Conservation (phyloP, 2,113 vertebrate genomes). For the Corythornis madagascariensis region DNA sequence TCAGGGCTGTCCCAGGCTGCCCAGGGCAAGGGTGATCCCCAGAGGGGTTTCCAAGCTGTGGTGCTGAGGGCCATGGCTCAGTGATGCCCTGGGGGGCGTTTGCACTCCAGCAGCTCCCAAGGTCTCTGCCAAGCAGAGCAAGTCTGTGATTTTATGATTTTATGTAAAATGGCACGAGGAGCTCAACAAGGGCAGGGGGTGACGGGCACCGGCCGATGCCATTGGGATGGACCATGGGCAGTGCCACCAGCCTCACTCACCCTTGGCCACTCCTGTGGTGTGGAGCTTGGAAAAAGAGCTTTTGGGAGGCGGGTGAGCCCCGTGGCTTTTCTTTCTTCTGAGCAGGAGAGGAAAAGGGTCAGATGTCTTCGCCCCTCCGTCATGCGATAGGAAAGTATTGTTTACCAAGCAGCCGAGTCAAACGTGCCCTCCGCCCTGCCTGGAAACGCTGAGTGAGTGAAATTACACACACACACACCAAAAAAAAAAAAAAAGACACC, state of each 20-base stretch:
- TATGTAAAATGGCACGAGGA: not conserved
- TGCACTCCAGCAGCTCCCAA: not conserved
- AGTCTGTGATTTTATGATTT: not conserved
- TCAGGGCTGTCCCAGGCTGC: not conserved
- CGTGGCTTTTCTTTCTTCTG: not conserved
- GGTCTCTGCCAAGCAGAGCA: not conserved
- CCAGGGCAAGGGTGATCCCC: not conserved
- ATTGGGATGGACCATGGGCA: not conserved
- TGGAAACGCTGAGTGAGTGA: slow-evolving; percentile 70
- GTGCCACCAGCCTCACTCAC: not conserved
- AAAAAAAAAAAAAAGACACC: not conserved
- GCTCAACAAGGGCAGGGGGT: not conserved
- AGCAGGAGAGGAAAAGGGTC: not conserved
- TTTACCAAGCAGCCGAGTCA: not conserved
- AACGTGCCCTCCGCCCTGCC: slow-evolving; percentile 38
- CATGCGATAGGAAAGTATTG: slow-evolving; percentile 6
- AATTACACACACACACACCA: not conserved
- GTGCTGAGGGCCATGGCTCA: not conserved
- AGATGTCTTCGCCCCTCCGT: not conserved
- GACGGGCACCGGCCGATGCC: not conserved
- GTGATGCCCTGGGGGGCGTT: too few species aligned
- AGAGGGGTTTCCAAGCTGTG: not conserved
- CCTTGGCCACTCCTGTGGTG: not conserved
- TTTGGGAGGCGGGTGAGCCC: not conserved
- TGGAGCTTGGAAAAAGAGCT: not conserved